These are phyloP conservation scores for Vireo griseus DNA, from an alignment of 2,797 vertebrate genomes.

Conservation along the genomic window DNA sequence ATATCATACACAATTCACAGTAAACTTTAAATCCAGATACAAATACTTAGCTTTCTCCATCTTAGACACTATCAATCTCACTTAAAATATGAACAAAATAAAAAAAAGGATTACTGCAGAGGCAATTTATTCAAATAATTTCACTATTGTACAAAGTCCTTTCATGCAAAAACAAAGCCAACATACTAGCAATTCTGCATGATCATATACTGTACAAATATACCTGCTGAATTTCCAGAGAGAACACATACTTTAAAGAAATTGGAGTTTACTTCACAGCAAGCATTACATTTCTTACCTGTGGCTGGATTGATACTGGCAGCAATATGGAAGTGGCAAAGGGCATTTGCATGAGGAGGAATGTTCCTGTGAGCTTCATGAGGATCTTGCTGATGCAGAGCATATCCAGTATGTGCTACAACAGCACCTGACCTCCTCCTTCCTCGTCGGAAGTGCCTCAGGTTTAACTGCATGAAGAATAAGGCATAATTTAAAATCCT, in stretches of 20 bases:
- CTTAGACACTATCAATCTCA: not conserved
- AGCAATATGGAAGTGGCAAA: conserved; percentile 98
- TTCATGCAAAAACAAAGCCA: not conserved
- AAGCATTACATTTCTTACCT: conserved; percentile 72
- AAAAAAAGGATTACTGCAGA: not conserved
- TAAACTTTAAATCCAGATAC: not conserved
- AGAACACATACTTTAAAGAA: not conserved
- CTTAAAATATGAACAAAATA: not conserved
- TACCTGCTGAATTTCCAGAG: not conserved
- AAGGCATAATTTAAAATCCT: conserved; percentile 7
- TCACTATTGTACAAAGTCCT: not conserved
- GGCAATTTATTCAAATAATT: not conserved
- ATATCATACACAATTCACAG: not conserved
- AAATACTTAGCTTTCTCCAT: not conserved
- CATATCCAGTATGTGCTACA: conserved; percentile 82
- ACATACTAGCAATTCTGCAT: not conserved
- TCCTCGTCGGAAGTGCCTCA: conserved; percentile 80
- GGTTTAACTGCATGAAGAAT: conserved; percentile 76
- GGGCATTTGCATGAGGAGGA: conserved; percentile 86
- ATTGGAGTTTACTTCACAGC: not conserved
- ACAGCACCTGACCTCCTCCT: conserved; percentile 79
- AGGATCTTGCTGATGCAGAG: conserved; percentile 84
- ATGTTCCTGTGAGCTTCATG: conserved; percentile 84
- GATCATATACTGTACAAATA: not conserved
- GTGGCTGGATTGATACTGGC: conserved; percentile 99